Evolutionary conservation across 2,888 invertebrate species (phyloP), one percentile per base, ranked within the genome.

Genomic region (Strigamia maritima): DNA sequence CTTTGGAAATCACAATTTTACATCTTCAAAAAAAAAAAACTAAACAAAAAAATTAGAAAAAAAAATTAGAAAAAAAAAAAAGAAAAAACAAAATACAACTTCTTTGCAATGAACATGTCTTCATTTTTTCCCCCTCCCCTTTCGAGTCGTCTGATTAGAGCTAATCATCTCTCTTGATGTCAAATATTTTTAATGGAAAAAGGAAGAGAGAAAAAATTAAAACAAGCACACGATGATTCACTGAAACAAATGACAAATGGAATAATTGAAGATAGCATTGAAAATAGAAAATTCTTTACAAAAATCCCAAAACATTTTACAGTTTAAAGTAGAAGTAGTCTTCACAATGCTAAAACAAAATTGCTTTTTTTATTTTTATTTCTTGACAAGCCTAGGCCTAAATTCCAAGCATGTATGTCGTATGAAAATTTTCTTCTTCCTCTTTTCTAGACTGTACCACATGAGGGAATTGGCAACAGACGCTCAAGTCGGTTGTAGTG

Each of bases 1-100:
- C 60, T 65, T 65, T 65, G 60, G 19, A 65, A 65, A 65, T 65
- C 60, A 24, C 60, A 65, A 65, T 65, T n/a, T 65, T 65, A 65
- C 60, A 65, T 65, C 60, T 65, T 65, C 60, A 22, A 22, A 24
- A 65, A 24, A 65, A 19, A 65, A 65, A 65, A 65, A 2, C 10
- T 0, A 19, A 19, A 19, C 19, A 49, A 49, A 49, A 19, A 49
- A 49, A 49, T n/a, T n/a, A 19, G 14, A 49, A 49, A 49, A 49
- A 49, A 49, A 49, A 14, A 31, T 35, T 16, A 3, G 8, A 10
- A 12, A 65, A 65, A 65, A 24, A 65, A 7, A 65, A 24, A 65
- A 7, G 22, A 1, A 65, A 65, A 65, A 65, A 65, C 2, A 65
- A 65, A 22, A 14, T n/a, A n/a, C 4, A 44, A 65, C 24, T 65